Conservation (phyloP, 1,140 invertebrate species). For the Monomorium pharaonis region DNA sequence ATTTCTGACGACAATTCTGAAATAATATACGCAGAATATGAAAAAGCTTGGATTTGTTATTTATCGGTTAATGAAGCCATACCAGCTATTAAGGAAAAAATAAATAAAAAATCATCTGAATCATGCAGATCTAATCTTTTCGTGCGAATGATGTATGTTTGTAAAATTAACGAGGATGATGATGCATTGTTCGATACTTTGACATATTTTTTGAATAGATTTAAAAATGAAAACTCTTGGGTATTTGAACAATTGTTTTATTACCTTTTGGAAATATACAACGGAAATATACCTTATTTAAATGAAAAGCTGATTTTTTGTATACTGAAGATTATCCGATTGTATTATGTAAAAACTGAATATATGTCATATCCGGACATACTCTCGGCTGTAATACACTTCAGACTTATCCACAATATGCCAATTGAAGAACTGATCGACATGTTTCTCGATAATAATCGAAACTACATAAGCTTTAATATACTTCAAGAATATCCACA, state of each 20-base stretch:
- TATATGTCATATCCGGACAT: neutral
- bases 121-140: slow-evolving; percentile 46
- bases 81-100: slow-evolving; percentile 68
- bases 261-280: slow-evolving; percentile 52
- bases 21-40: neutral
- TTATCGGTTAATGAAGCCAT: slow-evolving; percentile 73
- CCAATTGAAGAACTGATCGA: slow-evolving; percentile 55
- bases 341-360: slow-evolving; percentile 51
- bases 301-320: slow-evolving; percentile 45
- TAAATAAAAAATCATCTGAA: slow-evolving; percentile 47
- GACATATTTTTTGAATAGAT: slow-evolving; percentile 67
- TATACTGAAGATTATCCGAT: slow-evolving; percentile 69
- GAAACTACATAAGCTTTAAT: slow-evolving; percentile 46
- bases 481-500: slow-evolving; percentile 63
- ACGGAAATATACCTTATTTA: slow-evolving; percentile 48
- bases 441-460: slow-evolving; percentile 42
- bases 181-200: slow-evolving; percentile 70
- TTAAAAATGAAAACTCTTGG: slow-evolving; percentile 74
- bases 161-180: slow-evolving; percentile 76
- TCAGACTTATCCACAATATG: slow-evolving; percentile 51
- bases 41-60: slow-evolving; percentile 75
- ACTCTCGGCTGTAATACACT: slow-evolving; percentile 61
- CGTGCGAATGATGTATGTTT: slow-evolving; percentile 73
- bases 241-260: slow-evolving; percentile 57
- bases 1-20: too few relatives aligned